Evolutionary conservation across 2,113 vertebrate species (phyloP).

Genomic region (Xenotilapia longispinis): DNA sequence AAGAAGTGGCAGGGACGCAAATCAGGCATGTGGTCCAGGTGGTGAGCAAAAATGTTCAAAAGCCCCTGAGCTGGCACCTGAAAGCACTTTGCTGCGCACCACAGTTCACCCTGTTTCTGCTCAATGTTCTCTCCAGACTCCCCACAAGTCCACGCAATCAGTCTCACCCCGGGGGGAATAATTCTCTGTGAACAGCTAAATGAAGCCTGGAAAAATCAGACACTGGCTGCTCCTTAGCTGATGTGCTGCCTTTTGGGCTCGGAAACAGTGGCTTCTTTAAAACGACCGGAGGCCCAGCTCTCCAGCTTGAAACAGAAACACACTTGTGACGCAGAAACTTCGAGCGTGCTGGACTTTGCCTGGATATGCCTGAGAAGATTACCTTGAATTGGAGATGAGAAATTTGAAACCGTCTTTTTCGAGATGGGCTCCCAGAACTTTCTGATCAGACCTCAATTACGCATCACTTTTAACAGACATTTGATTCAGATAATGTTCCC

Average conservation of each 20-base stretch:
- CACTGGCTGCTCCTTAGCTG: background rate
- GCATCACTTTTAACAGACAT: background rate
- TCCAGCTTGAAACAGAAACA: background rate
- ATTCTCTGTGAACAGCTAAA: background rate
- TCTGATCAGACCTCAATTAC: background rate
- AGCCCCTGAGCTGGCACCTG: background rate
- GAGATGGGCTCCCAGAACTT: background rate
- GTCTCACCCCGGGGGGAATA: background rate
- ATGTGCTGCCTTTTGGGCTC: background rate
- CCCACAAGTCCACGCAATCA: background rate
- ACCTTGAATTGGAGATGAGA: background rate
- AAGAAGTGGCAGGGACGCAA: background rate
- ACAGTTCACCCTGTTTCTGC: background rate
- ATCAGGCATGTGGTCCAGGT: background rate
- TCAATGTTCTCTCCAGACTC: background rate
- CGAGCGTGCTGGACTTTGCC: background rate
- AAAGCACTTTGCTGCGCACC: background rate
- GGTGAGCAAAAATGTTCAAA: background rate
- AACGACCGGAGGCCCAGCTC: background rate
- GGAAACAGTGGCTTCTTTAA: background rate
- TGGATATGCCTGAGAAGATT: background rate
- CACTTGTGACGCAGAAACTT: background rate
- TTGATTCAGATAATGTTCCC: background rate
- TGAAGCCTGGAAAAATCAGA: background rate
- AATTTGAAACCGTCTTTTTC: background rate